Percentiles rank a stretch among this genome's conserved stretches.
phyloP scores from a whole-genome alignment of 2,888 invertebrate genomes.

The Dynastes grantii region DNA sequence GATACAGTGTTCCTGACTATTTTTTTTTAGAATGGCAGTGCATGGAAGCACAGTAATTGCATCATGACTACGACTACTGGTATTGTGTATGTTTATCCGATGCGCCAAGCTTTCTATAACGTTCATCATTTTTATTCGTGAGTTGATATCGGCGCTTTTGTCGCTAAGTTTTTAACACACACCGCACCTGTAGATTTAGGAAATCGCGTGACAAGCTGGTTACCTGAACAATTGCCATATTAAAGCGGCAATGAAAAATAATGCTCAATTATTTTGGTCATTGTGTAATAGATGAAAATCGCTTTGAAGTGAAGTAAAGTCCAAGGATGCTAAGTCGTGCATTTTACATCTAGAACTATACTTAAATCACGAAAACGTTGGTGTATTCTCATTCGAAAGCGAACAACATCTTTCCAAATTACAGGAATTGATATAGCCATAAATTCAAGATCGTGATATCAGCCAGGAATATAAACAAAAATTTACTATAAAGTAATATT shows the following conservation, averaged over 20 bases:
- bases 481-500: too few relatives aligned
- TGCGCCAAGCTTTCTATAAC: slow-evolving; percentile 56
- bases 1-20: background rate
- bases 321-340: too few relatives aligned
- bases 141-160: slow-evolving; percentile 32
- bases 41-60: slow-evolving; percentile 47
- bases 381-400: too few relatives aligned
- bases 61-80: slow-evolving; percentile 47
- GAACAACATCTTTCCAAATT: too few relatives aligned
- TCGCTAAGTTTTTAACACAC: slow-evolving; percentile 13
- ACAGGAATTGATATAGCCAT: too few relatives aligned
- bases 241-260: slow-evolving; percentile 35
- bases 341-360: too few relatives aligned
- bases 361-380: too few relatives aligned
- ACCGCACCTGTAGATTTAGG: background rate
- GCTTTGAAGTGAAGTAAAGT: too few relatives aligned
- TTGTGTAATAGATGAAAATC: background rate
- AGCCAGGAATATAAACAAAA: too few relatives aligned
- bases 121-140: slow-evolving; percentile 31
- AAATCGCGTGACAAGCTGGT: slow-evolving; percentile 10
- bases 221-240: slow-evolving; percentile 4
- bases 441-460: too few relatives aligned
- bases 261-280: slow-evolving; percentile 18
- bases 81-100: slow-evolving; percentile 56
- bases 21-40: slow-evolving; percentile 1